Conservation (phyloP, 2,888 invertebrate species). For the Tipula lateralis region DNA sequence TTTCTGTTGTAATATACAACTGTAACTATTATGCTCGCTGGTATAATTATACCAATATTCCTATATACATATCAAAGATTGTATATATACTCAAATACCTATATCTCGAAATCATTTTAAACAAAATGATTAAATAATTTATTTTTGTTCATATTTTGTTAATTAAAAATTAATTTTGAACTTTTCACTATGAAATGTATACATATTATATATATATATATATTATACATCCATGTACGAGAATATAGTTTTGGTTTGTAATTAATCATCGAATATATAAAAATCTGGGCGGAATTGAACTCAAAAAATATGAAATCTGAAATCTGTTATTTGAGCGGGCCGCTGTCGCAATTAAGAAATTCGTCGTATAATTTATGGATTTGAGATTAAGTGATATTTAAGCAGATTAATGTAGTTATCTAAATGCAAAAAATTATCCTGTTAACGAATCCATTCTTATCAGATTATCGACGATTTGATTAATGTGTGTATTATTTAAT, state of each 20-base stretch:
- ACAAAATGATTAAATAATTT: neutral
- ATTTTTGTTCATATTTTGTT: neutral
- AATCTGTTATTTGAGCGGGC: neutral
- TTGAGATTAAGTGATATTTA: neutral
- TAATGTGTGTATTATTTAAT: neutral
- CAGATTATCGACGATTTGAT: neutral
- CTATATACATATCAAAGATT: neutral
- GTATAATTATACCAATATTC: neutral
- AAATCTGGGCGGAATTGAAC: neutral
- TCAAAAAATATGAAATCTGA: neutral
- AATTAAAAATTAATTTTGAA: constrained; percentile 5
- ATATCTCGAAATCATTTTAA: neutral
- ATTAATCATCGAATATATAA: neutral
- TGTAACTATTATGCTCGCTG: neutral
- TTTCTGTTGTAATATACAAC: neutral
- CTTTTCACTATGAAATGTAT: neutral
- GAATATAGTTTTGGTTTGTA: neutral
- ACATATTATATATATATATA: neutral
- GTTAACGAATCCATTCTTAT: too few species aligned
- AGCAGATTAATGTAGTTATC: neutral
- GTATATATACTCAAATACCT: too few species aligned
- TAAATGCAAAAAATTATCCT: neutral
- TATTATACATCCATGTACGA: neutral
- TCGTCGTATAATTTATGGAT: neutral
- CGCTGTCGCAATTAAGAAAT: neutral